phyloP scores from a whole-genome alignment of 2,888 invertebrate genomes.

The Sericinus montela region DNA sequence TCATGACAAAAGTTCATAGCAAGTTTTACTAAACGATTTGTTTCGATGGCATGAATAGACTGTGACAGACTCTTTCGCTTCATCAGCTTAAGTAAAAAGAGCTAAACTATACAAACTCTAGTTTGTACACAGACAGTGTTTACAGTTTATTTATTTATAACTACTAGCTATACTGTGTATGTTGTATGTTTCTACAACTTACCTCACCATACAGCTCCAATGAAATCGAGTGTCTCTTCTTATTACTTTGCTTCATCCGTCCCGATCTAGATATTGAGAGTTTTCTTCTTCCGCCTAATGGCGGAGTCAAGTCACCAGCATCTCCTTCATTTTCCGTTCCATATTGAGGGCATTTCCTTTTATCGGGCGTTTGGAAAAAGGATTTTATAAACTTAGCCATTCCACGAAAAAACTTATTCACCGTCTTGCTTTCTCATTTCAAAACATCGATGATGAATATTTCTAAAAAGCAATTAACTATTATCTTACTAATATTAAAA shows the following conservation, averaged over 20 bases:
- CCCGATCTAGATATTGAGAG: constrained; percentile 81
- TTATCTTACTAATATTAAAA: no score
- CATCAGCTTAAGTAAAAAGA: no score
- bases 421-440: neutral
- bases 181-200: no score
- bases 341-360: constrained; percentile 35
- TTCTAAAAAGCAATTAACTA: neutral
- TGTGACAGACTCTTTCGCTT: no score
- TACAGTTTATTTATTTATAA: no score
- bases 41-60: no score
- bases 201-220: constrained; percentile 76
- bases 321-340: constrained; percentile 44
- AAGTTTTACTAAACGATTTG: no score
- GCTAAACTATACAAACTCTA: no score
- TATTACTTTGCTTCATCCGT: constrained; percentile 76
- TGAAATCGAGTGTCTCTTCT: constrained; percentile 72
- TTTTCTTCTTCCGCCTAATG: constrained; percentile 53
- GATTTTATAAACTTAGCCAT: constrained; percentile 72
- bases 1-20: no score
- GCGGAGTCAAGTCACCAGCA: constrained; percentile 37
- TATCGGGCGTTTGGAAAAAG: constrained; percentile 50
- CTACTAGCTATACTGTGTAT: no score
- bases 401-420: neutral
- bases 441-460: neutral
- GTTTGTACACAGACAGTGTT: no score